Percentiles rank a stretch among this genome's conserved stretches.
Conservation (phyloP, 1,140 invertebrate genomes). For the Penaeus japonicus region DNA sequence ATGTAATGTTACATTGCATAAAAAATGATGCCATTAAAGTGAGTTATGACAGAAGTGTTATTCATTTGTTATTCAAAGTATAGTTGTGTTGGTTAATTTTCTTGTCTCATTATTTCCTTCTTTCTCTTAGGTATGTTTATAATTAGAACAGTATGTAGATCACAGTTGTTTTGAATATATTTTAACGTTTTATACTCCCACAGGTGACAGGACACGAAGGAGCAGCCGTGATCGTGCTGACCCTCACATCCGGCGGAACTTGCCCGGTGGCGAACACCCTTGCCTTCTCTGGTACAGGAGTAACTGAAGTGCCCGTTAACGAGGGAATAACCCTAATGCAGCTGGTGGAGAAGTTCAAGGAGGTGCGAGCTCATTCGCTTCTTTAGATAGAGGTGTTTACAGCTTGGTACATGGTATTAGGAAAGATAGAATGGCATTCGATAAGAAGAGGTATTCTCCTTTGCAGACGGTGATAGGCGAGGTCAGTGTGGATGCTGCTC, state of each 20-base stretch:
- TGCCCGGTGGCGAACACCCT: no score
- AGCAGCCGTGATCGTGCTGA: conserved; percentile 11
- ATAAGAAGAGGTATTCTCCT: not conserved
- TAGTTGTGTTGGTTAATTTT: no score
- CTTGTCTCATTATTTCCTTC: no score
- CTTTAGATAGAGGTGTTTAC: not conserved
- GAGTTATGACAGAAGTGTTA: no score
- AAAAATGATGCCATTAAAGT: no score
- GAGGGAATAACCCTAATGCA: no score
- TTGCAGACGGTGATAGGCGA: conserved; percentile 31
- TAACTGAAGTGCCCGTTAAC: no score
- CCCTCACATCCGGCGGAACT: not conserved
- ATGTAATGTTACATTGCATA: no score
- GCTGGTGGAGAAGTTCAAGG: conserved; percentile 4
- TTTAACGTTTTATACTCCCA: not conserved
- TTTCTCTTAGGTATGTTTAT: no score
- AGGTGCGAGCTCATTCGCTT: not conserved
- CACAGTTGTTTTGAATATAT: not conserved
- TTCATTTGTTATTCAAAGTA: no score
- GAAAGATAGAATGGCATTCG: not conserved
- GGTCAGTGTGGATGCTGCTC: conserved; percentile 10
- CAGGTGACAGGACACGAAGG: conserved; percentile 33
- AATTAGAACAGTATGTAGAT: not conserved
- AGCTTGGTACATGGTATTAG: not conserved
- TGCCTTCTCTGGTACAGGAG: no score